Base-by-base conservation (phyloP, 2,113 vertebrate species). In the Cebidichthys violaceus region DNA sequence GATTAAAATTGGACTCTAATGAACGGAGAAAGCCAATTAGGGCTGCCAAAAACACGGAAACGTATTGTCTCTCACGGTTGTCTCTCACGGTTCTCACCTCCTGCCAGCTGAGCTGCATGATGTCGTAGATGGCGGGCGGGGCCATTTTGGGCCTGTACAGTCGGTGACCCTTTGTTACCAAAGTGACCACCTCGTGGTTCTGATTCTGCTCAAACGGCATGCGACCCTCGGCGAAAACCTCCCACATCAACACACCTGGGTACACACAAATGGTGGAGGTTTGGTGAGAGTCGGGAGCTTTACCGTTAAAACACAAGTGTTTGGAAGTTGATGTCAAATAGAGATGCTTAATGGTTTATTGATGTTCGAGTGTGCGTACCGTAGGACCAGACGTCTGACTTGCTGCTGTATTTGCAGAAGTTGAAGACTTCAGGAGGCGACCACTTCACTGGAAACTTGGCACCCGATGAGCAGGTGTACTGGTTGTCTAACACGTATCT, bases 381-480 rank as follows among this genome's bases (percentile, higher is more conserved):
- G 0, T 96, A 99, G 0, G 98, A 98, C 98, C 98, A 99, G 57
- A 98, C 94, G 4, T 99, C 98, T 0, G 98, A 99, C 80, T 98
- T 99, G 96, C 97, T 99, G 95, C 97, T 99, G 90, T 97, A 98
- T 83, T 93, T 96, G 82, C 97, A 97, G 43, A 97, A 98, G 92
- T 98, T 97, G 69, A 98, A 97, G 78, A 99, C 98, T 88, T 99
- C 98, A 0, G 97, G 97, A 0, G 97, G 96, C n/a, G 97, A 99
- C 98, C 98, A 99, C 80, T 98, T 98, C 79, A 99, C 98, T 0
- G 97, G 97, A 80, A 99, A 99, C 75, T 98, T 98, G 6, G 96
- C 94, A 3, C 97, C 97, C 0, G 96, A 97, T 3, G 97, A 99
- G 67, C 97, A 98, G 74, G 96, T 97, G 85, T 99, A 99, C 59